Base-by-base conservation (phyloP, 2,113 vertebrate genomes). In the Panthera uncia region DNA sequence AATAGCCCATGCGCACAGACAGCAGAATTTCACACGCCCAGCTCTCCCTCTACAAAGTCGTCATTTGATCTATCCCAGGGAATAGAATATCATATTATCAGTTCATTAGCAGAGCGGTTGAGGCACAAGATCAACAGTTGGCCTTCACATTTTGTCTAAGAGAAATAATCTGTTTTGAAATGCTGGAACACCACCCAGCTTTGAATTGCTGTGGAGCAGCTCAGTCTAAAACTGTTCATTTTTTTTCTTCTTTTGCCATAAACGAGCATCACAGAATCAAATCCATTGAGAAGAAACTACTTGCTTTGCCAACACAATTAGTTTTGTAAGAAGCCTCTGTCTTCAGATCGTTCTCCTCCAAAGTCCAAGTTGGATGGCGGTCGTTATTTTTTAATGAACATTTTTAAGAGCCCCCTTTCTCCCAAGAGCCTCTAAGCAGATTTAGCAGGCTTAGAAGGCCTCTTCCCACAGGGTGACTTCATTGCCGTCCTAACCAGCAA, bases 251-350 rank as follows among this genome's bases (percentile, higher is more conserved):
- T 89, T 89, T 38, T 3, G 91, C 97, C 57, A 0, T 36, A 86
- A 95, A 91, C 13, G 41, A 95, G 89, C 85, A 96, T 95, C 92
- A 2, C 11, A 96, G 89, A 95, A 97, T 97, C 66, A 88, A 23
- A 94, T 96, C 98, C 23, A 48, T 45, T 57, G 63, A 96, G 97
- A 95, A 98, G 87, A 36, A 81, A 78, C 68, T 66, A 95, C 92
- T 98, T 91, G 87, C 93, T 90, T 96, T 89, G 98, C 97, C 97
- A 89, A 91, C 97, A 84, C 98, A 98, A 95, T 98, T 98, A 97
- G 97, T 21, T 71, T 96, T 91, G 33, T 96, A 94, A 98, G 97
- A 95, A 96, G 66, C 96, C 76, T 94, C 95, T 94, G 96, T 92
- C 94, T 96, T 97, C 13, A 87, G 93, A 97, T 98, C 97, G 98